Percentiles rank a stretch among this genome's conserved stretches.
phyloP scores from a whole-genome alignment of 2,888 invertebrate species.

The Stenotaenia linearis region DNA sequence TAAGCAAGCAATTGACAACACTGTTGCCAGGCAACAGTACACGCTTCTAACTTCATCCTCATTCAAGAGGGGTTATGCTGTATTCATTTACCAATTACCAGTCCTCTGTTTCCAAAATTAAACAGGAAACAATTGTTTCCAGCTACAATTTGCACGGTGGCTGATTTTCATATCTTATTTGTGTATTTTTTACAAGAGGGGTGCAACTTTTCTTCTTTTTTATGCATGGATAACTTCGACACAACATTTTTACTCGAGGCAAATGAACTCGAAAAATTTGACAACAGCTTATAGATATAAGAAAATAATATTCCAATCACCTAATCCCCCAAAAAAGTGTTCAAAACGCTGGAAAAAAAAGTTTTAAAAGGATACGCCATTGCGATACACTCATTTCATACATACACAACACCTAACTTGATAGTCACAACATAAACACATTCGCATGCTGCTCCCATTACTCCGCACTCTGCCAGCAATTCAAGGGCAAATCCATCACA shows the following conservation, averaged over 20 bases:
- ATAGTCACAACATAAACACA: neutral
- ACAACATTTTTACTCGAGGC: neutral
- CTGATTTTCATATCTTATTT: neutral
- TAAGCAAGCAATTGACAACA: neutral
- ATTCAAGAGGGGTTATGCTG: neutral
- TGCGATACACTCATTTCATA: neutral
- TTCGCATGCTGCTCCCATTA: conserved; percentile 16
- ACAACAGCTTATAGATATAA: neutral
- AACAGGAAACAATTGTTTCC: conserved; percentile 24
- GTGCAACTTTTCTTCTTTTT: neutral
- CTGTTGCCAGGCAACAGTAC: neutral
- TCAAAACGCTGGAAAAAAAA: neutral
- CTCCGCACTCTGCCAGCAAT: neutral
- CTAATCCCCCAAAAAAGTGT: neutral
- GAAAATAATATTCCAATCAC: neutral
- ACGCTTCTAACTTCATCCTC: neutral
- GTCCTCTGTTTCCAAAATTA: neutral
- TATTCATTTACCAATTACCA: conserved; percentile 14
- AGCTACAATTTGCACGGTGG: conserved; percentile 17
- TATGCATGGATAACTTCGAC: neutral
- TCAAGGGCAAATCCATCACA: conserved; percentile 17
- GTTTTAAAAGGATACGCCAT: conserved; percentile 9
- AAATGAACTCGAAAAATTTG: neutral
- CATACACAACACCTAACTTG: neutral
- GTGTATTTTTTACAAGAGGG: neutral